These are phyloP conservation scores for Lumbricus terrestris DNA, from an alignment of 2,888 invertebrate species.

Conservation along the genomic window DNA sequence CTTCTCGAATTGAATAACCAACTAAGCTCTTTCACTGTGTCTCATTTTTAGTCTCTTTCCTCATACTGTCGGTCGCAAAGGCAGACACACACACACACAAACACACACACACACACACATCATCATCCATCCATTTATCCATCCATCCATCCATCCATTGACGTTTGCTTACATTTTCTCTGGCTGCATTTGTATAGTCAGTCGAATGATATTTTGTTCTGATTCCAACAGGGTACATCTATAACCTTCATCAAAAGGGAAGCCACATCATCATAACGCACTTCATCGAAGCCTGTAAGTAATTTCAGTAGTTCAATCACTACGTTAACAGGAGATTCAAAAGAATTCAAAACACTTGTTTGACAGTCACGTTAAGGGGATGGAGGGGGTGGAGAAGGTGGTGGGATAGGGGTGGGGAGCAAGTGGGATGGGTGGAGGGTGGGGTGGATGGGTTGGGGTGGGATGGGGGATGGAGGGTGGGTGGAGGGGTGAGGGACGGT, in stretches of 20 bases:
- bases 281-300: conserved; percentile 38
- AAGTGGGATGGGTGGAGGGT: neutral
- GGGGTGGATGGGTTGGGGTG: too few relatives aligned
- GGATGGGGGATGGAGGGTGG: too few relatives aligned
- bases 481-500: too few relatives aligned
- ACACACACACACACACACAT: too few relatives aligned
- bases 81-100: too few relatives aligned
- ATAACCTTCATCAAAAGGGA: conserved; percentile 37
- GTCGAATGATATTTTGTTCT: neutral
- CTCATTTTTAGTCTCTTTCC: too few relatives aligned
- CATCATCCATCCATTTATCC: conserved; percentile 4
- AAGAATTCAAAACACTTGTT: neutral
- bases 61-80: too few relatives aligned
- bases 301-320: neutral
- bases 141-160: neutral
- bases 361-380: neutral
- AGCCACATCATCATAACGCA: conserved; percentile 34
- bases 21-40: too few relatives aligned
- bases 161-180: too few relatives aligned
- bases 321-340: neutral
- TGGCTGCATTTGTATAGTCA: neutral
- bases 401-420: neutral
- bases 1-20: too few relatives aligned
- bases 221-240: conserved; percentile 36
- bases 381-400: too few relatives aligned